Base-by-base conservation (phyloP, 2,797 vertebrate genomes). In the Rhinophrynus dorsalis region DNA sequence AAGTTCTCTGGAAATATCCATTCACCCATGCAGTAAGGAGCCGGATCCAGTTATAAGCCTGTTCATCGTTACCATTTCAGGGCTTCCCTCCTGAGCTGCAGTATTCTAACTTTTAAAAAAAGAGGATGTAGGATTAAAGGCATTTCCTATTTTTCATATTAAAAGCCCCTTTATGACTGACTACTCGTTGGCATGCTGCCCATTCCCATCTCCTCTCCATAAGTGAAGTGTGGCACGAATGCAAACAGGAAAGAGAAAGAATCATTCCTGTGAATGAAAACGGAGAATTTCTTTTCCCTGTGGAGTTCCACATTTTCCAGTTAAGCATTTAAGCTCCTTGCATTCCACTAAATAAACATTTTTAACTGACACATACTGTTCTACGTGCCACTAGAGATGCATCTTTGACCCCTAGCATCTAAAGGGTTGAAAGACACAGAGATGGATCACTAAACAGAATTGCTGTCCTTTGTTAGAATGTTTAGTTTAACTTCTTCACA, bases 61-160 rank as follows among this genome's bases (percentile, higher is more conserved):
- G 44, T 23, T 48, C 10, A 23, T 48, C 21, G 10, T 13, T 2
- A 6, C 37, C 37, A 13, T n/a, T 48, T 12, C 2, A 21, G 45
- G 15, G 17, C 38, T 65, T 66, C 45, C 23, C 33, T 26, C 32
- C 8, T 65, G 13, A 27, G 27, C 10, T 42, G 20, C 17, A 23
- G n/a, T 42, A 18, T 44, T 29, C n/a, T 44, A n/a, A 27, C 10
- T 59, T 24, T 13, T 11, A 12, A 47, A 32, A 42, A 40, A 40
- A 18, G 20, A 65, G 61, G 62, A 65, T 59, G 69, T 66, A 44
- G 52, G 24, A 52, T 58, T 13, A 51, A 59, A 66, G 54, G 33
- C 47, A 73, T 73, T 73, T 73, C 69, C 69, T 66, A 27, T 65
- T 51, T 60, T 63, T 73, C 48, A 29, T 38, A 57, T 30, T 64